Evolutionary conservation across 2,888 invertebrate species (phyloP).

Genomic region (Carterocephalus palaemon): DNA sequence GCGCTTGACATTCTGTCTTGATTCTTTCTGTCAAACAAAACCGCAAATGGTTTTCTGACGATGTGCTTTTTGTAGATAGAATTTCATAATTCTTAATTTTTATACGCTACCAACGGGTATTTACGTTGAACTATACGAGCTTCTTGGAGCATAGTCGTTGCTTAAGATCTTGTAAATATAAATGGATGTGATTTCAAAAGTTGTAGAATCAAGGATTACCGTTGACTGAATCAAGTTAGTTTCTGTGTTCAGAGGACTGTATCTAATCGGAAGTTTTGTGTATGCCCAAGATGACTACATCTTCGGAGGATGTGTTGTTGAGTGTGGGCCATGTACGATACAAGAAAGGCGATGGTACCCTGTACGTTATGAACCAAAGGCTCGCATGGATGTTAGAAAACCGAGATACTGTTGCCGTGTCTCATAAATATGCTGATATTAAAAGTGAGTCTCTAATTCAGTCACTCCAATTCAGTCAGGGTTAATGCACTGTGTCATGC

Average conservation of each 20-base stretch:
- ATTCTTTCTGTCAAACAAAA: constrained; percentile 55
- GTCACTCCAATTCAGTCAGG: no score
- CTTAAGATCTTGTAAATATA: neutral
- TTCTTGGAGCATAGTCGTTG: neutral
- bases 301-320: constrained; percentile 96
- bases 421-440: constrained; percentile 96
- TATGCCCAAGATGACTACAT: constrained; percentile 83
- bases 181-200: constrained; percentile 8
- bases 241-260: constrained; percentile 10
- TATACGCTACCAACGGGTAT: constrained; percentile 37
- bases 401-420: constrained; percentile 93
- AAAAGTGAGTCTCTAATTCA: constrained; percentile 84
- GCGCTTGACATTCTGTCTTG: constrained; percentile 22
- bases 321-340: constrained; percentile 95
- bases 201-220: constrained; percentile 2
- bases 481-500: no score
- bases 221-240: constrained; percentile 12
- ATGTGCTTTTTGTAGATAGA: constrained; percentile 58
- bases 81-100: constrained; percentile 49
- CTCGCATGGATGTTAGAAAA: constrained; percentile 98
- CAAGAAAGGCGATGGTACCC: constrained; percentile 97
- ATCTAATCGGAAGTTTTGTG: neutral
- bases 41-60: constrained; percentile 60
- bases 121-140: constrained; percentile 1
- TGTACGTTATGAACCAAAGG: constrained; percentile 97